phyloP scores from a whole-genome alignment of 64 coral and sea anemone species.

The Astreopora myriophthalma region DNA sequence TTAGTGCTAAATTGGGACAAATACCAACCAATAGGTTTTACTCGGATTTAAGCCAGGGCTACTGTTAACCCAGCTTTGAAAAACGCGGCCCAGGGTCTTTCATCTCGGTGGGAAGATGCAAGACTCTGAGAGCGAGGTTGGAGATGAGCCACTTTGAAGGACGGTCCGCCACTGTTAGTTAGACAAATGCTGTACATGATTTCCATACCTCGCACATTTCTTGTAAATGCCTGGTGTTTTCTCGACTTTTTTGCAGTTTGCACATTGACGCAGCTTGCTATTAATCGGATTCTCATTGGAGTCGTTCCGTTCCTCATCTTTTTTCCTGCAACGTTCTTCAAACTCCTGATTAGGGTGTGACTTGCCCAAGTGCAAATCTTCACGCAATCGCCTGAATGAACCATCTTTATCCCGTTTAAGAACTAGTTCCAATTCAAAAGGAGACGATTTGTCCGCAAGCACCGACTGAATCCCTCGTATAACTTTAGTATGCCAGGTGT shows the following conservation, averaged over 20 bases:
- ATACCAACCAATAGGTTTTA: too few species aligned
- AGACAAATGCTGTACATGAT: neutral
- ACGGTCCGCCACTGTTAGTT: too few species aligned
- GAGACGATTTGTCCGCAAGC: neutral
- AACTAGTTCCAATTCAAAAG: constrained; percentile 6
- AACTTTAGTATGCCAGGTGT: neutral
- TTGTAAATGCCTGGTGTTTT: constrained; percentile 35
- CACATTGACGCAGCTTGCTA: constrained; percentile 18
- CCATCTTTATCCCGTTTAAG: neutral
- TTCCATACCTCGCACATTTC: constrained; percentile 61
- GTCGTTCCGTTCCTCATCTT: constrained; percentile 1
- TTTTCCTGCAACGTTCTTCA: constrained; percentile 45
- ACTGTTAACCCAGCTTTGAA: too few species aligned
- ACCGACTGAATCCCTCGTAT: constrained; percentile 26
- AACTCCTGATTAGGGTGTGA: constrained; percentile 60
- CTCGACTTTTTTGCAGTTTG: constrained; percentile 63
- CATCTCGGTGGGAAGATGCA: too few species aligned
- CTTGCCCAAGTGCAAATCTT: constrained; percentile 44
- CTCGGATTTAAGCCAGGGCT: too few species aligned
- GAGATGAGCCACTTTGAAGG: too few species aligned
- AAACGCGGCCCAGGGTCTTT: too few species aligned
- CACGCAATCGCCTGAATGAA: neutral
- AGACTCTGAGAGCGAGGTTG: too few species aligned
- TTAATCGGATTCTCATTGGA: neutral
- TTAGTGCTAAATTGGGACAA: too few species aligned